Base-by-base conservation (phyloP, 2,888 invertebrate genomes). In the Eupithecia tripunctaria region DNA sequence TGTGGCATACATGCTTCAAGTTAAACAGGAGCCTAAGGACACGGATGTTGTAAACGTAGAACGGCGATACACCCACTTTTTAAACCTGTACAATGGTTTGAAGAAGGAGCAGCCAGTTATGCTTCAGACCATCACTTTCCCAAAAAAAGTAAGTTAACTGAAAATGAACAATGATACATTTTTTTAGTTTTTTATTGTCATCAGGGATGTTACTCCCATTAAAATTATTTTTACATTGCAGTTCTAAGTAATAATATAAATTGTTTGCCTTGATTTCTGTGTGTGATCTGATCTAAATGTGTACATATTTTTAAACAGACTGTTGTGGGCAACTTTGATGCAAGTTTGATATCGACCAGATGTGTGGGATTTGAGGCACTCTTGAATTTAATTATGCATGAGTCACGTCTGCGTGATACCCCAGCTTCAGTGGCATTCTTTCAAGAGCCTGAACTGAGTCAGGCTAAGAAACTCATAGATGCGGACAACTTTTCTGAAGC, bases 11-110 rank as follows among this genome's bases (percentile, higher is more conserved):
- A 96, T 96, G 84, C 84, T 97, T 69, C 95, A 95, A 86, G 95
- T 96, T 43, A 91, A 95, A 56, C 96, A 95, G 82, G 95, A 96
- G 79, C 91, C 95, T n/a, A 89, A 92, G 25, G 92, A 88, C 78
- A 89, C 86, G 47, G 95, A 95, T 77, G 96, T 97, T 25, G 96
- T 95, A 0, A 95, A 95, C 75, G 95, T 97, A 66, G 96, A 97
- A 82, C 91, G 97, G 68, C 94, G 97, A 79, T 97, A 97, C 86
- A 96, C 97, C 10, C 96, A 97, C 81, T 97, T 97, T 85, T 89
- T 96, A 68, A 95, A 95, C 75, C 90, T 97, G 4, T 97, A 96
- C 83, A 95, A 94, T 78, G 92, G 94, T 2, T 88, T 97, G 32
- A 96, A 95, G 81, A 95, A 95, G 75, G 95, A 95, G 67, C 92